Evolutionary conservation across 2,113 vertebrate species (phyloP), one percentile per base, ranked within the genome.

Genomic region (Reinhardtius hippoglossoides): DNA sequence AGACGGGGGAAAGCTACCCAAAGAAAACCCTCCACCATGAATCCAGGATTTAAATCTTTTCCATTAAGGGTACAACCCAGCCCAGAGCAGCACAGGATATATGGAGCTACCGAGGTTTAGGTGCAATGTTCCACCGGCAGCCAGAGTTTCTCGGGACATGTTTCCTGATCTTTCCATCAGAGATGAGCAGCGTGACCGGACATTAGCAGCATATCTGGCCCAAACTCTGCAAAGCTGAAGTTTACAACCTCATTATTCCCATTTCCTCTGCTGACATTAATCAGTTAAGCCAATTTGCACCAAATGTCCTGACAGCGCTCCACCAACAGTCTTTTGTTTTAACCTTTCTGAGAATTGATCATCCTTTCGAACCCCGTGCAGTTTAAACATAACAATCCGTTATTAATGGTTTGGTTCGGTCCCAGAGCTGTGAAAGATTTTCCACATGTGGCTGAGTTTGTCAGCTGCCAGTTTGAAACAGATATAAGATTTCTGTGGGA

Each of bases 21-120:
- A 90, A 93, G 88, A 92, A 92, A 92, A 91, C 82, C 76, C 57
- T 87, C 82, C 27, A 80, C 83, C 85, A 83, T 81, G 81, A 84
- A 88, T 85, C 81, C 79, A 87, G 85, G 81, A 87, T 76, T 87
- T 91, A 87, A 91, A 91, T 89, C 85, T 88, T 91, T 94, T 93
- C 88, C 89, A 88, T 86, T 89, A 84, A 87, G 76, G 78, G 61
- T 75, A 79, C 62, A 80, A 71, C 56, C 76, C 60, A 78, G 80
- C 72, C 84, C 82, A 85, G 80, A 86, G 69, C 83, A 87, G 82
- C 74, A 78, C 71, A 86, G 80, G 73, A 86, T 80, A 83, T 83
- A 82, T 88, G 67, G 78, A 85, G 74, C 81, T 78, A 83, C 77
- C 48, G 54, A 89, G 76, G 76, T 71, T 77, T 78, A 75, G 80